A percentile compares a stretch with the other conserved stretches of the same genome.
phyloP scores from a whole-genome alignment of 2,888 invertebrate species.

The Neuroscelio doddi region DNA sequence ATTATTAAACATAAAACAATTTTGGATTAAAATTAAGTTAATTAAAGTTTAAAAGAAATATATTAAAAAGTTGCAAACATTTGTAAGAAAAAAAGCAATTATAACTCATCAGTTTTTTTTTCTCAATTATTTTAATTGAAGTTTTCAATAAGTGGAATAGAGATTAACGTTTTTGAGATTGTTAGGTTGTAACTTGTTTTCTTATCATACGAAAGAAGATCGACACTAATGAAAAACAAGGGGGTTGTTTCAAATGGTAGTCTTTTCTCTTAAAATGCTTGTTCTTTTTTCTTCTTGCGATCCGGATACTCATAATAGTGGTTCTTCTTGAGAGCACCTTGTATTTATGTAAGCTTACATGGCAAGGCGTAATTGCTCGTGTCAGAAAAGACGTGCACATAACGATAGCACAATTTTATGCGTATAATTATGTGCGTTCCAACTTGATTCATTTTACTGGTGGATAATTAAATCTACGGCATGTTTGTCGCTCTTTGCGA shows the following conservation, averaged over 20 bases:
- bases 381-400: conserved; percentile 35
- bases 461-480: conserved; percentile 28
- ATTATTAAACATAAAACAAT: too few species aligned
- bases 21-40: too few species aligned
- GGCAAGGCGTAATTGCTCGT: conserved; percentile 38
- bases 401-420: conserved; percentile 36
- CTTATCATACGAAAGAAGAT: conserved; percentile 34
- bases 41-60: too few species aligned
- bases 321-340: conserved; percentile 31
- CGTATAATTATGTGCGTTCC: conserved; percentile 30
- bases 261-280: conserved; percentile 42
- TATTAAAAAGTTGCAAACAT: too few species aligned
- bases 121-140: background rate
- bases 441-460: conserved; percentile 16
- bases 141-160: too few species aligned
- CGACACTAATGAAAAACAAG: conserved; percentile 32
- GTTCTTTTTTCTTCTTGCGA: conserved; percentile 32
- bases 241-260: conserved; percentile 30
- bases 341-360: conserved; percentile 44
- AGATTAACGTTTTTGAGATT: too few species aligned
- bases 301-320: conserved; percentile 38
- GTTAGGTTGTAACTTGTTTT: background rate
- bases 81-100: too few species aligned
- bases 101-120: too few species aligned
- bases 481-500: conserved; percentile 21